These are phyloP conservation scores for Isaurus tuberculatus DNA, from an alignment of 92 coral and sea anemone species.

Conservation along the genomic window DNA sequence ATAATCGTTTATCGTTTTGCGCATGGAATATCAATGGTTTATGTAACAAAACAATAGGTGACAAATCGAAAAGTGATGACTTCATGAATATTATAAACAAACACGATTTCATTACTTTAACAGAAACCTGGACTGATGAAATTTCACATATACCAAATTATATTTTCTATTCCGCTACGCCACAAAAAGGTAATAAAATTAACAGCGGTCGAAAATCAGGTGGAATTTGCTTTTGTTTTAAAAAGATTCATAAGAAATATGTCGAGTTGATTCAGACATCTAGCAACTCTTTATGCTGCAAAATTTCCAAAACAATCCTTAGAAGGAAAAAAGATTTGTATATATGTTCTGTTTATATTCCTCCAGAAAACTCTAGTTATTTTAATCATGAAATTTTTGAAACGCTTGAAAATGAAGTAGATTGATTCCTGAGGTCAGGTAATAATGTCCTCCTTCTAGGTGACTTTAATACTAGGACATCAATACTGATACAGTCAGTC, in stretches of 20 bases:
- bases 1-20: slow-evolving; percentile 24
- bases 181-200: not conserved
- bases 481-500: not conserved
- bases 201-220: slow-evolving; percentile 12
- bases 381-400: not conserved
- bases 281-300: not conserved
- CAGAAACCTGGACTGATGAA: slow-evolving; percentile 25
- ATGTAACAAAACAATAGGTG: slow-evolving; percentile 25
- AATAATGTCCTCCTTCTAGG: not conserved
- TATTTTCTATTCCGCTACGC: not conserved
- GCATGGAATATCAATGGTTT: slow-evolving; percentile 18
- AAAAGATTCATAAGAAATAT: not conserved
- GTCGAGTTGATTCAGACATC: not conserved
- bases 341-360: not conserved
- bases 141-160: slow-evolving; percentile 5
- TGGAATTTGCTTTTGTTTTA: not conserved
- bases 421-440: not conserved
- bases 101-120: slow-evolving; percentile 30
- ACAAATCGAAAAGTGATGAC: slow-evolving; percentile 25
- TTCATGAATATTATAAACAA: slow-evolving; percentile 14
- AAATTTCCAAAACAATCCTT: not conserved
- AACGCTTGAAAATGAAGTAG: not conserved
- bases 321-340: not conserved
- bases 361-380: not conserved
- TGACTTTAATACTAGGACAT: not conserved